Percentiles rank a stretch among this genome's conserved stretches.
phyloP scores from a whole-genome alignment of 2,888 invertebrate genomes.

The Mythimna albipuncta region DNA sequence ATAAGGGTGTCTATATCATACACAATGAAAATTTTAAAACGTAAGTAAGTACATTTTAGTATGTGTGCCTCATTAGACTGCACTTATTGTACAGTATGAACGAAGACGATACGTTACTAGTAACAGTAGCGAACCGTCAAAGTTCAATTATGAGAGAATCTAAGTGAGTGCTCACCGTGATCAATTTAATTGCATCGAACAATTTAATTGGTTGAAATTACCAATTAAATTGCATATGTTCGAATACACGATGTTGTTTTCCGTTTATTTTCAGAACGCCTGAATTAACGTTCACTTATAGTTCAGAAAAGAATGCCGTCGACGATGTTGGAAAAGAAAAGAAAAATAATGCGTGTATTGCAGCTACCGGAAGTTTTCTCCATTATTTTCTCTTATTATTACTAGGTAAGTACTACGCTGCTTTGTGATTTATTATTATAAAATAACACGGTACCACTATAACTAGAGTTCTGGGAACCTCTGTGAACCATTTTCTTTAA shows the following conservation, averaged over 20 bases:
- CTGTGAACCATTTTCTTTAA: neutral
- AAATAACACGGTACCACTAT: neutral
- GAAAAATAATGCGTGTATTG: conserved; percentile 57
- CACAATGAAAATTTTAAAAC: conserved; percentile 76
- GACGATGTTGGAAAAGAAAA: conserved; percentile 52
- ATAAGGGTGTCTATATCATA: conserved; percentile 77
- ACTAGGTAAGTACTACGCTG: conserved; percentile 70
- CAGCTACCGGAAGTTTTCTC: conserved; percentile 54
- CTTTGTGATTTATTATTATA: neutral
- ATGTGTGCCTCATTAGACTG: conserved; percentile 56
- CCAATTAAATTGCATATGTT: conserved; percentile 23
- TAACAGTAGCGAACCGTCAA: conserved; percentile 65
- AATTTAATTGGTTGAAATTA: conserved; percentile 45
- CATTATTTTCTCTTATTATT: conserved; percentile 68
- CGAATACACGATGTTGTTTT: conserved; percentile 22
- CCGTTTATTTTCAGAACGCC: conserved; percentile 63
- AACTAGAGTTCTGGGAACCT: neutral
- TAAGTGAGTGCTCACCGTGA: conserved; percentile 67
- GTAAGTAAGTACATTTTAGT: conserved; percentile 79
- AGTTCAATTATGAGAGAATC: conserved; percentile 68
- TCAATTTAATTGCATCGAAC: conserved; percentile 45
- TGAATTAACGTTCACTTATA: conserved; percentile 59
- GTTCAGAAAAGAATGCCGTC: conserved; percentile 61
- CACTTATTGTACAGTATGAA: conserved; percentile 72
- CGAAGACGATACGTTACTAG: conserved; percentile 80